A percentile compares a stretch with the other conserved stretches of the same genome.
Conservation (phyloP, 2,888 invertebrate genomes). For the Leptinotarsa haldemani region DNA sequence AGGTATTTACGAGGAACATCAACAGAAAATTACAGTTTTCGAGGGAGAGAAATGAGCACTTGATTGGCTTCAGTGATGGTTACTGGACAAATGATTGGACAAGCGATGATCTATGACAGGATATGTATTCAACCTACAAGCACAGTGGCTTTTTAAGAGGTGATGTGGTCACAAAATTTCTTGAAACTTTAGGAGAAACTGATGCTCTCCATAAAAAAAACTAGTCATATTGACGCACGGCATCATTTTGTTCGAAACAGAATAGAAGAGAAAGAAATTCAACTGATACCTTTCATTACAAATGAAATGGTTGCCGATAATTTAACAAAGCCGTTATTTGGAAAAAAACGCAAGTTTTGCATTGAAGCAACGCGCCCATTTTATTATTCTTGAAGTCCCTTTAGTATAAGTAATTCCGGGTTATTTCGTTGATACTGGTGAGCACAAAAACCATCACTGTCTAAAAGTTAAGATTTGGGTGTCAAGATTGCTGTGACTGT, state of each 20-base stretch:
- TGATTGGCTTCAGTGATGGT: conserved; percentile 3
- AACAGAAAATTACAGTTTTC: not conserved
- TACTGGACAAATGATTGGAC: conserved; percentile 25
- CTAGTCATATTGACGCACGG: not conserved
- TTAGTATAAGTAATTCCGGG: not conserved
- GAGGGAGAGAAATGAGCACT: not conserved
- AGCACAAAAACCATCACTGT: too few relatives aligned
- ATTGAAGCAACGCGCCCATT: not conserved
- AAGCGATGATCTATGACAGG: conserved; percentile 16
- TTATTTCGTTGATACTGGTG: too few relatives aligned
- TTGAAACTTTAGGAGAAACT: conserved; percentile 7
- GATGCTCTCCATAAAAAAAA: not conserved
- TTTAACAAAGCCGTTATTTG: conserved; percentile 1
- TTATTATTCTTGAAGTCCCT: too few relatives aligned
- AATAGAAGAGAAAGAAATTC: not conserved
- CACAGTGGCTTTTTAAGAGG: conserved; percentile 3
- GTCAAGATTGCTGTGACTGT: too few relatives aligned
- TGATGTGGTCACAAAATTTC: not conserved
- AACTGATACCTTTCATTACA: not conserved
- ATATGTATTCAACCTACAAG: conserved; percentile 8
- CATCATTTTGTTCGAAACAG: not conserved
- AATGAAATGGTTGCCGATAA: not conserved
- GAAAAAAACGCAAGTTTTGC: not conserved
- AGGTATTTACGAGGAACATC: conserved; percentile 26
- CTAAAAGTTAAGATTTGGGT: too few relatives aligned